These are phyloP conservation scores for Pseudonaja textilis DNA, from an alignment of 2,113 vertebrate genomes.

Conservation along the genomic window DNA sequence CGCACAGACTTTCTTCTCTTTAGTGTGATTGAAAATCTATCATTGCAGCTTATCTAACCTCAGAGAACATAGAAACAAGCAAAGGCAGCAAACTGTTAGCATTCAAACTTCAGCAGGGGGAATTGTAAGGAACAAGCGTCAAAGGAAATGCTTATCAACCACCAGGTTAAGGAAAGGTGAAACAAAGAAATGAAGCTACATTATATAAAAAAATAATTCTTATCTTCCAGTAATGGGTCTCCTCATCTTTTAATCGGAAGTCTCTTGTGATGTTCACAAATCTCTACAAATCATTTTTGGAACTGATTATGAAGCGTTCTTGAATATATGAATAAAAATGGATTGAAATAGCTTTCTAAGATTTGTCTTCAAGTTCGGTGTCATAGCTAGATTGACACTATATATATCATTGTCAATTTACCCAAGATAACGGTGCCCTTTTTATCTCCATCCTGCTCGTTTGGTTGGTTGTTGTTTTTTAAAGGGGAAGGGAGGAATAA, in stretches of 20 bases:
- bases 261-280: constrained; percentile 3
- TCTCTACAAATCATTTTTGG: constrained; percentile 3
- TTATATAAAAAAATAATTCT: not conserved
- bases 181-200: not conserved
- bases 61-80: constrained; percentile 20
- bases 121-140: not conserved
- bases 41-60: constrained; percentile 25
- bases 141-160: not conserved
- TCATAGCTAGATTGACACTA: not conserved
- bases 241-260: constrained; percentile 4
- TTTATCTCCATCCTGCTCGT: not conserved
- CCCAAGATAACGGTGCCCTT: not conserved
- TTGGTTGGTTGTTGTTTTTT: not conserved
- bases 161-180: not conserved
- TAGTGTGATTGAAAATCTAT: constrained; percentile 50
- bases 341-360: not conserved
- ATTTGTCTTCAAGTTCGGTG: not conserved
- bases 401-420: not conserved
- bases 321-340: not conserved
- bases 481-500: not conserved
- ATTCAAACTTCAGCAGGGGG: not conserved
- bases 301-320: not conserved
- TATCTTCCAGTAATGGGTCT: not conserved
- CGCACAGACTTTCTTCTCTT: constrained; percentile 11
- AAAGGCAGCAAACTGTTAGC: not conserved